phyloP scores from a whole-genome alignment of 2,888 invertebrate genomes.

The Thera obeliscata region DNA sequence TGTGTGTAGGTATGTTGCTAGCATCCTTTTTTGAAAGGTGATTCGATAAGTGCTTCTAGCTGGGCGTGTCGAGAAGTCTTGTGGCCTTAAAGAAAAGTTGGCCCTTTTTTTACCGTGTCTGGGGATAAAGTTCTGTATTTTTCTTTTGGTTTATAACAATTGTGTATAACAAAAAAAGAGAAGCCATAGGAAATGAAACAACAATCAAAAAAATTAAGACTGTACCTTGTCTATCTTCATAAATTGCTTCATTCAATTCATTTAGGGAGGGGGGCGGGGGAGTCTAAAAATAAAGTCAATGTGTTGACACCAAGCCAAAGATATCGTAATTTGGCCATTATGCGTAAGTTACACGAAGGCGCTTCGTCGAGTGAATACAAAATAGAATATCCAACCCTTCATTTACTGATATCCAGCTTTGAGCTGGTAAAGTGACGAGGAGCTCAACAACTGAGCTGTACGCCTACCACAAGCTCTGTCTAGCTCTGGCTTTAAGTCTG shows the following conservation, averaged over 20 bases:
- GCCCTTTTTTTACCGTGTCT: too few species aligned
- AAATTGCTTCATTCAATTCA: slow-evolving; percentile 9
- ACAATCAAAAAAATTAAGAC: background rate
- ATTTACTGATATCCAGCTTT: background rate
- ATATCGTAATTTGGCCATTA: slow-evolving; percentile 17
- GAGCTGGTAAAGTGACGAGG: background rate
- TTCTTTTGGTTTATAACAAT: too few species aligned
- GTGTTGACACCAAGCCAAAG: background rate
- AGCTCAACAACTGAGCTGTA: background rate
- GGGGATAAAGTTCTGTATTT: too few species aligned
- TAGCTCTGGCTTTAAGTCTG: too few species aligned
- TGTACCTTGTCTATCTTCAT: background rate
- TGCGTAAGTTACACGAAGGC: slow-evolving; percentile 13
- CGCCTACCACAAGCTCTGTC: too few species aligned
- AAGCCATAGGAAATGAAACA: background rate
- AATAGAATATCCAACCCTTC: background rate
- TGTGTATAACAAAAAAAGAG: too few species aligned
- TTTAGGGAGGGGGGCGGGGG: background rate
- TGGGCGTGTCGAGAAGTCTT: too few species aligned
- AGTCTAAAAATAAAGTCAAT: slow-evolving; percentile 17
- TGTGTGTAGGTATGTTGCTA: too few species aligned
- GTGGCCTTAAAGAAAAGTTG: too few species aligned
- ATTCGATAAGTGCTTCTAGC: too few species aligned
- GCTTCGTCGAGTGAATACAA: slow-evolving; percentile 16
- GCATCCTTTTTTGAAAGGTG: too few species aligned